Conservation (phyloP, 92 coral and sea anemone genomes). For the Ricordea florida region DNA sequence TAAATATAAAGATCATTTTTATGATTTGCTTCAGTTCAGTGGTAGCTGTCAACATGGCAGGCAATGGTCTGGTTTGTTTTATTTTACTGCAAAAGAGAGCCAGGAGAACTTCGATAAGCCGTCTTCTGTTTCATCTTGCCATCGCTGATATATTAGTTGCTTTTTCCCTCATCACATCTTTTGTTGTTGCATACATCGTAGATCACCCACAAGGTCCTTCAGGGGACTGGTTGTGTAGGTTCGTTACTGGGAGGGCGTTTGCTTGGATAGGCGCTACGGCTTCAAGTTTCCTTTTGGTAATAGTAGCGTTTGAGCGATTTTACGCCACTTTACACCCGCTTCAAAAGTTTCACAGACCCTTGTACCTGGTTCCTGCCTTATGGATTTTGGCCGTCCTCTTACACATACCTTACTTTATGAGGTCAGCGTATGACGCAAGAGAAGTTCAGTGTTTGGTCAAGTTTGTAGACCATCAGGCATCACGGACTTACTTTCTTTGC, state of each 20-base stretch:
- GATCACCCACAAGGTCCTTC: background rate
- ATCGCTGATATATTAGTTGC: conserved; percentile 15
- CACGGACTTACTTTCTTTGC: background rate
- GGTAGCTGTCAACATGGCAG: conserved; percentile 2
- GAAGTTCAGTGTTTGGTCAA: background rate
- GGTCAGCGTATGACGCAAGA: background rate
- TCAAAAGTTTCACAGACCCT: background rate
- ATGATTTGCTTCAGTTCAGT: background rate
- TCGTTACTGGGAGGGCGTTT: background rate
- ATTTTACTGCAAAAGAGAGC: background rate
- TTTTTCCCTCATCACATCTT: background rate
- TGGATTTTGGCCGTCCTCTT: background rate
- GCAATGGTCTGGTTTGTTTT: conserved; percentile 8
- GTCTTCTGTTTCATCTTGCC: conserved; percentile 23
- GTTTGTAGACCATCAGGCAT: background rate
- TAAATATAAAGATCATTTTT: background rate
- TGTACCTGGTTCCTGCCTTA: background rate
- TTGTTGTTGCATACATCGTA: background rate
- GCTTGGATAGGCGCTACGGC: conserved; percentile 15
- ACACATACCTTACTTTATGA: background rate
- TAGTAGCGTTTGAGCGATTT: conserved; percentile 11
- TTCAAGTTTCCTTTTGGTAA: conserved; percentile 11
- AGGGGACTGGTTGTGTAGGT: conserved; percentile 7
- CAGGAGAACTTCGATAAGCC: conserved; percentile 16
- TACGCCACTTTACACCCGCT: conserved; percentile 18